A percentile compares a stretch with the other conserved stretches of the same genome.
Evolutionary conservation across 2,797 vertebrate species (phyloP).

Genomic region (Ceyx erithaca): DNA sequence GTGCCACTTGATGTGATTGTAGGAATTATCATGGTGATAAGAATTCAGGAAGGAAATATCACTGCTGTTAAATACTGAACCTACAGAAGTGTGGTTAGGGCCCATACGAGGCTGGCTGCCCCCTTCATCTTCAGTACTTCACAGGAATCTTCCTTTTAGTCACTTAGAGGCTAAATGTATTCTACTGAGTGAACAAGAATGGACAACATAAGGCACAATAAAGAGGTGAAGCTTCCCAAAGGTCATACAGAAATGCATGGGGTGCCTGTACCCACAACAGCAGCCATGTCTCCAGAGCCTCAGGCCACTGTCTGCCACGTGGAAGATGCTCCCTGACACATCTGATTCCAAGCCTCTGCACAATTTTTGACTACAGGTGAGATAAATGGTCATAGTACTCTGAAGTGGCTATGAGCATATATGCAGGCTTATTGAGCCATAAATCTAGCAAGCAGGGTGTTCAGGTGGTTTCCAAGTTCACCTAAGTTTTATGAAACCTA

Average conservation of each 20-base stretch:
- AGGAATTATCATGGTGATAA: background rate
- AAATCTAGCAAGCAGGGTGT: conserved; percentile 57
- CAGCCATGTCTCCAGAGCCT: background rate
- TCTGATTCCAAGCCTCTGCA: background rate
- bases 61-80: background rate
- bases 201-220: too few relatives aligned
- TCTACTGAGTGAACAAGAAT: too few relatives aligned
- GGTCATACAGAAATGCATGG: too few relatives aligned
- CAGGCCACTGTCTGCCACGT: background rate
- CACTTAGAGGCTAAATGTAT: too few relatives aligned
- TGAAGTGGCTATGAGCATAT: conserved; percentile 43
- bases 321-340: background rate
- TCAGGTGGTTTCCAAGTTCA: conserved; percentile 57
- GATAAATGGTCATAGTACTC: conserved; percentile 4
- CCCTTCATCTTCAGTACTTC: background rate
- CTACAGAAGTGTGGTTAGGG: background rate
- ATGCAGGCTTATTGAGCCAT: conserved; percentile 65
- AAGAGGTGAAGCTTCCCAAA: too few relatives aligned
- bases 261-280: background rate
- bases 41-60: background rate
- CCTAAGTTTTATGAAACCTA: conserved; percentile 76
- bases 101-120: rapidly evolving
- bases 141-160: background rate
- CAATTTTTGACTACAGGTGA: background rate
- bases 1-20: background rate